These are phyloP conservation scores for Callorhinus ursinus DNA, from an alignment of 2,113 vertebrate species.

Conservation along the genomic window DNA sequence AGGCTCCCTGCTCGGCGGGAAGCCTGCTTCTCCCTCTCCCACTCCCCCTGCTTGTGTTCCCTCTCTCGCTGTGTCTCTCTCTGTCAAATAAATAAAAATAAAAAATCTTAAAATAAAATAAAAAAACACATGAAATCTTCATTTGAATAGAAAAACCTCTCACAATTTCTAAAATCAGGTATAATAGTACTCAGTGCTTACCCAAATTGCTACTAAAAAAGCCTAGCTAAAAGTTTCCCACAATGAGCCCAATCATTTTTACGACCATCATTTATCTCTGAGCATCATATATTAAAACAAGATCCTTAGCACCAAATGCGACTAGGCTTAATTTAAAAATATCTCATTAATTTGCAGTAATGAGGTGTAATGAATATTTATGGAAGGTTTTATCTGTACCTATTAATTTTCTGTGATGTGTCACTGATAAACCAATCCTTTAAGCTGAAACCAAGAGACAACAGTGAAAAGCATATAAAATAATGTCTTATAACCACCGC, in stretches of 20 bases:
- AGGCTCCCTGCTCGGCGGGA: too few relatives aligned
- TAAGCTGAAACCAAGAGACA: slow-evolving; percentile 63
- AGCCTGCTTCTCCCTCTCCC: not conserved
- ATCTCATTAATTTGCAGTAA: slow-evolving; percentile 84
- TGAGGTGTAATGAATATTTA: slow-evolving; percentile 87
- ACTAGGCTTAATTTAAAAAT: slow-evolving; percentile 81
- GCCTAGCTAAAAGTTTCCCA: not conserved
- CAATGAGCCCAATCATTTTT: slow-evolving; percentile 52
- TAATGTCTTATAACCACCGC: slow-evolving; percentile 35
- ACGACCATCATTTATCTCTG: slow-evolving; percentile 70
- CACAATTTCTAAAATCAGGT: not conserved
- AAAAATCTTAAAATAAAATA: not conserved
- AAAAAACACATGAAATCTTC: not conserved
- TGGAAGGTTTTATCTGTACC: slow-evolving; percentile 83
- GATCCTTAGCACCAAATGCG: slow-evolving; percentile 71
- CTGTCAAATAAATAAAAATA: not conserved
- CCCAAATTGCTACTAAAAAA: not conserved
- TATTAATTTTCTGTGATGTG: slow-evolving; percentile 81
- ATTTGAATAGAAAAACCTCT: not conserved
- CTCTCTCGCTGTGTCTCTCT: not conserved
- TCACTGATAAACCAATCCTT: slow-evolving; percentile 66
- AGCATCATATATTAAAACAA: slow-evolving; percentile 66
- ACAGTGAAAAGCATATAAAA: slow-evolving; percentile 65
- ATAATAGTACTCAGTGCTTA: not conserved
- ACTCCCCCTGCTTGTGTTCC: not conserved